These are phyloP conservation scores for Petrophora chlorosata DNA, from an alignment of 2,888 invertebrate species.

Conservation along the genomic window DNA sequence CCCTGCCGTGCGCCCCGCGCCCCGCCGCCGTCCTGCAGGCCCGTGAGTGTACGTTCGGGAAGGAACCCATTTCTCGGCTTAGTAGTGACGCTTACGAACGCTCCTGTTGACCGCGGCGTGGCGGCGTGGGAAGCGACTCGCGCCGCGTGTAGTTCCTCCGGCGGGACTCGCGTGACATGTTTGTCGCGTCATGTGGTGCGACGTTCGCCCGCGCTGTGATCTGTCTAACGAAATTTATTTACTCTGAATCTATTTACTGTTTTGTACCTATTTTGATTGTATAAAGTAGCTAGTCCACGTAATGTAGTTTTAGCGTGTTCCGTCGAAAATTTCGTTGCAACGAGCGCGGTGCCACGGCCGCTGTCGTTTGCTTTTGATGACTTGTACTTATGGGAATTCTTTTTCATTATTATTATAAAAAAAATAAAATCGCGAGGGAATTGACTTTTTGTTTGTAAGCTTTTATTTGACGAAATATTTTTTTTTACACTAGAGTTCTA, in stretches of 20 bases:
- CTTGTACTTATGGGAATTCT: conserved; percentile 57
- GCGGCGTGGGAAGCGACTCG: background rate
- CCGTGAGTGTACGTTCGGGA: too few relatives aligned
- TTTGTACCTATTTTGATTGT: conserved; percentile 49
- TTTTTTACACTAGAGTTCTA: conserved; percentile 27
- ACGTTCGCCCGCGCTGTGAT: conserved; percentile 35
- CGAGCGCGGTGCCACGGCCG: conserved; percentile 55
- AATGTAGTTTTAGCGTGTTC: conserved; percentile 55
- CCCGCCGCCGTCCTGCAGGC: background rate
- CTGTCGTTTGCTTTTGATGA: conserved; percentile 54
- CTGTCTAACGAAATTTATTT: conserved; percentile 47
- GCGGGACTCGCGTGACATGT: background rate
- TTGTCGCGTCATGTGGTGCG: background rate
- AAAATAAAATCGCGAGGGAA: conserved; percentile 37
- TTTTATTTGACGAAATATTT: conserved; percentile 32
- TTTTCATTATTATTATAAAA: conserved; percentile 29
- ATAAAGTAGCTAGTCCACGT: conserved; percentile 63
- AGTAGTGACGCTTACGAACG: background rate
- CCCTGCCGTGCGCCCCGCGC: background rate
- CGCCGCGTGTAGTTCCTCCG: background rate
- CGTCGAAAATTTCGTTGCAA: conserved; percentile 59
- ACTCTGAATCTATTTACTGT: conserved; percentile 44
- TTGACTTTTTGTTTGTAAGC: conserved; percentile 34
- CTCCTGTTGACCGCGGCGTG: background rate
- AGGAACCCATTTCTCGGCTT: background rate